These are phyloP conservation scores for Toxotes lorentzi DNA, from an alignment of 2,797 vertebrate species.

Conservation along the genomic window DNA sequence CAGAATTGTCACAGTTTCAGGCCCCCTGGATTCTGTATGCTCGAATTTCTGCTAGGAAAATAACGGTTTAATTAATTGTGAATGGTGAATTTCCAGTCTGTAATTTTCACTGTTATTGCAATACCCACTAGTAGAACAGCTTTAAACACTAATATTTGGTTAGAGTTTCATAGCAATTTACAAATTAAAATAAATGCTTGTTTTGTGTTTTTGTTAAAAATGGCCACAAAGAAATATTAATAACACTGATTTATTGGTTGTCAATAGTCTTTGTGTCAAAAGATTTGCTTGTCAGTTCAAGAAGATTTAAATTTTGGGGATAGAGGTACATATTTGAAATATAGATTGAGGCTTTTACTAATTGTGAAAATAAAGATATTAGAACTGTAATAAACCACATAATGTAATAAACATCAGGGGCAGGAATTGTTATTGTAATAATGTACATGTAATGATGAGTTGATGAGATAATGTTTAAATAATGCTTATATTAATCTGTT, in stretches of 20 bases:
- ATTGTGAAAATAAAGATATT: neutral
- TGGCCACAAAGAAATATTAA: neutral
- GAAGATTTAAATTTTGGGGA: neutral
- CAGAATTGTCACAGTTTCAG: neutral
- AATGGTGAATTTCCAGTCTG: neutral
- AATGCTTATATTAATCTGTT: neutral
- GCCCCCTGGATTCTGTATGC: neutral
- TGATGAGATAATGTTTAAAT: neutral
- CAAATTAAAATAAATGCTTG: neutral
- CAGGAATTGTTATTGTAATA: neutral
- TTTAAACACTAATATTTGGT: neutral
- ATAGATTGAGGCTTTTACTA: neutral
- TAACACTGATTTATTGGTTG: neutral
- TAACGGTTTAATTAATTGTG: slow-evolving; percentile 1
- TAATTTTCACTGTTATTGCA: neutral
- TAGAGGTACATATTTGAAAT: neutral
- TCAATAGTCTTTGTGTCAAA: neutral
- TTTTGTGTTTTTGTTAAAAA: neutral
- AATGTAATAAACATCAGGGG: neutral
- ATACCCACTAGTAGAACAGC: neutral
- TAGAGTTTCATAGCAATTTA: neutral
- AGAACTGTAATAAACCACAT: neutral
- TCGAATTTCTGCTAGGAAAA: neutral
- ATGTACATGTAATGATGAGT: neutral
- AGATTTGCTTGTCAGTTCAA: neutral